Conservation (phyloP, 2,113 vertebrate genomes). For the Dolichallabes microphthalmus region DNA sequence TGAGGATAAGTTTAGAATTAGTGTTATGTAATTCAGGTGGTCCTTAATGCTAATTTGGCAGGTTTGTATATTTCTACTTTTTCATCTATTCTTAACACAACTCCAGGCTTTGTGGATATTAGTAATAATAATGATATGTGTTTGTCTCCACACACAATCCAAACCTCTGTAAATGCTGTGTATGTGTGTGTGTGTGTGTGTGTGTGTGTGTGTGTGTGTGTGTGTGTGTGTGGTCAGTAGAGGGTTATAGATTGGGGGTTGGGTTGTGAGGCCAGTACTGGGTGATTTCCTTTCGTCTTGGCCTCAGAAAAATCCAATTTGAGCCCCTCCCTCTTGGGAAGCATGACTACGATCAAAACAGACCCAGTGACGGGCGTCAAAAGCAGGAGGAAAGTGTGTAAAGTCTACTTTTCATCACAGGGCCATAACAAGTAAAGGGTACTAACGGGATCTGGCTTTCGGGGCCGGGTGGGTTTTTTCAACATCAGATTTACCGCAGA, state of each 20-base stretch:
- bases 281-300: conserved; percentile 47
- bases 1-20: neutral
- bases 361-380: conserved; percentile 44
- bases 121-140: neutral
- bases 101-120: neutral
- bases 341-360: conserved; percentile 51
- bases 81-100: conserved; percentile 15
- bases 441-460: conserved; percentile 42
- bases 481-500: neutral
- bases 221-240: conserved; percentile 26
- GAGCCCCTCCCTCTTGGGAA: conserved; percentile 48
- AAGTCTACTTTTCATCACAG: conserved; percentile 15
- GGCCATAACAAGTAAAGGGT: conserved; percentile 29
- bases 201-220: conserved; percentile 19
- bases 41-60: neutral
- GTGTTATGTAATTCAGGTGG: too few relatives aligned
- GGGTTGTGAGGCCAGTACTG: conserved; percentile 39
- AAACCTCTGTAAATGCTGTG: conserved; percentile 8
- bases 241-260: conserved; percentile 29
- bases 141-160: conserved; percentile 1
- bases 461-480: neutral
- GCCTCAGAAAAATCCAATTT: conserved; percentile 57
- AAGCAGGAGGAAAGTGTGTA: conserved; percentile 37
- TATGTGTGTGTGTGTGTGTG: conserved; percentile 11
- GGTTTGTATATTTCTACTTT: conserved; percentile 2